Conservation (phyloP, 2,888 invertebrate species). For the Synergus itoensis region DNA sequence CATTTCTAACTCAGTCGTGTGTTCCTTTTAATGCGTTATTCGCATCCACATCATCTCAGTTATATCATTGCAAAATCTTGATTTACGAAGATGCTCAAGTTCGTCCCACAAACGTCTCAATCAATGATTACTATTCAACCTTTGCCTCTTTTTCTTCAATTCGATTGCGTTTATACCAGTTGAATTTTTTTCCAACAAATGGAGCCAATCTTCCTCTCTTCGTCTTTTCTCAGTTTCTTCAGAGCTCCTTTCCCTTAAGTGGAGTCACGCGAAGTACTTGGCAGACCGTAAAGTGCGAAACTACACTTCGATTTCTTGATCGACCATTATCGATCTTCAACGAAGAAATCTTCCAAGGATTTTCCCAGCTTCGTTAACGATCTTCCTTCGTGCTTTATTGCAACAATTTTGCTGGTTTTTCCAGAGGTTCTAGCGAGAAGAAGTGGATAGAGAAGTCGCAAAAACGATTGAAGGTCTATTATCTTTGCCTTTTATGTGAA, state of each 20-base stretch:
- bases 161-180: slow-evolving; percentile 8
- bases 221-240: slow-evolving; percentile 1
- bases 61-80: slow-evolving; percentile 4
- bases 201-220: neutral
- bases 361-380: slow-evolving; percentile 32
- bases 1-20: neutral
- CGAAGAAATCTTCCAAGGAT: slow-evolving; percentile 9
- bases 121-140: neutral
- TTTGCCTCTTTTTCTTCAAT: neutral
- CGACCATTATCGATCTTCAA: slow-evolving; percentile 29
- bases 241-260: slow-evolving; percentile 28
- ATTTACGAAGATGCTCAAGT: neutral
- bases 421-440: neutral
- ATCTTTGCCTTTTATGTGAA: neutral
- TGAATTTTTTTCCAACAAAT: neutral
- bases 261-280: slow-evolving; percentile 22
- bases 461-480: neutral
- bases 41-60: neutral
- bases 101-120: neutral
- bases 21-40: neutral
- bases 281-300: slow-evolving; percentile 33
- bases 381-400: slow-evolving; percentile 11
- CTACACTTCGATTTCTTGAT: slow-evolving; percentile 30
- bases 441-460: neutral
- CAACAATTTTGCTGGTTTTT: neutral